Conservation (phyloP, 2,797 vertebrate species). For the Limosa lapponica region DNA sequence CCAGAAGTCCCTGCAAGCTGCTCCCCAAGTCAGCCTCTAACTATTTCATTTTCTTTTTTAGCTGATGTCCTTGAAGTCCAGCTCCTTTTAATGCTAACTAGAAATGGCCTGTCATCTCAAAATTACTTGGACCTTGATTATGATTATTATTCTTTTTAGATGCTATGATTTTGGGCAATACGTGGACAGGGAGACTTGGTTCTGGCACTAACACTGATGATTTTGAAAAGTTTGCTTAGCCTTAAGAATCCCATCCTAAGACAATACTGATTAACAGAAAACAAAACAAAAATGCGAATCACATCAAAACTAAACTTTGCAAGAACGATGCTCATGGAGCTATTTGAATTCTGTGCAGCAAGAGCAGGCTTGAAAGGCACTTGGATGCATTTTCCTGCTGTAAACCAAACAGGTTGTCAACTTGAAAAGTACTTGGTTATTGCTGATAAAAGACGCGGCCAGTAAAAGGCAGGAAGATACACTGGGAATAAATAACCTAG, state of each 20-base stretch:
- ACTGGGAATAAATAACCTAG: constrained; percentile 34
- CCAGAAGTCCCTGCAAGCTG: background rate
- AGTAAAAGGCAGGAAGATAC: constrained; percentile 33
- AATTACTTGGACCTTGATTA: background rate
- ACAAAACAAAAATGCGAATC: background rate
- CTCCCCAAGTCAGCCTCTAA: background rate
- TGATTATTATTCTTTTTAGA: background rate
- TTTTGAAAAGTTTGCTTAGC: background rate
- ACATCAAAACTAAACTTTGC: background rate
- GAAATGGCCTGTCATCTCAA: background rate
- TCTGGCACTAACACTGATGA: background rate
- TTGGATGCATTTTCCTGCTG: background rate
- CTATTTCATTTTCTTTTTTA: background rate
- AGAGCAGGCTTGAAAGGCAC: constrained; percentile 11
- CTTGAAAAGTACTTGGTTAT: constrained; percentile 56
- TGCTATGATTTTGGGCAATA: background rate
- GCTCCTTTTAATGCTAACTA: background rate
- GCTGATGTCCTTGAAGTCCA: background rate
- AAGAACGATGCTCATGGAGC: background rate
- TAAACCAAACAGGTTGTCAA: background rate
- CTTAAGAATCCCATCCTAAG: background rate
- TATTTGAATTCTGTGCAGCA: constrained; percentile 31
- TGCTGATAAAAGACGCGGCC: constrained; percentile 46
- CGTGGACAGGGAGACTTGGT: background rate
- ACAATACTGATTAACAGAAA: background rate